Evolutionary conservation across 2,113 vertebrate genomes (phyloP).

Genomic region (Chaenocephalus aceratus): DNA sequence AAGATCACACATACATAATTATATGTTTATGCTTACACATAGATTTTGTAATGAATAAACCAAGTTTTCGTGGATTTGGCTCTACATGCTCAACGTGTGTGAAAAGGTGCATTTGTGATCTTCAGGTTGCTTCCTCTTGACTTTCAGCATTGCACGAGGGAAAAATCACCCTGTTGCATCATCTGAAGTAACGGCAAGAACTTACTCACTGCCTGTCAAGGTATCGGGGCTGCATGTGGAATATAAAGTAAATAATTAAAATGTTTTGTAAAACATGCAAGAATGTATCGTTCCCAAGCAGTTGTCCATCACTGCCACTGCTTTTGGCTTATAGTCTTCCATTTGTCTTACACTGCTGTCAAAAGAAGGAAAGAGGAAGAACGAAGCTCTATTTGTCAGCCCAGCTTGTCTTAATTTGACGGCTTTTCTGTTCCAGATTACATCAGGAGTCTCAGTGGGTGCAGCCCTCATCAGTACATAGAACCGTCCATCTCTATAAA

Average conservation of each 20-base stretch:
- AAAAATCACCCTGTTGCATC: conserved; percentile 55
- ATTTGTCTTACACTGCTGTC: conserved; percentile 39
- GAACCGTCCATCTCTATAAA: background rate
- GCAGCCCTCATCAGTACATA: conserved; percentile 15
- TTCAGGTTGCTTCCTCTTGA: conserved; percentile 27
- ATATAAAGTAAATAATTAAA: conserved; percentile 57
- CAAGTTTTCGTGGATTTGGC: background rate
- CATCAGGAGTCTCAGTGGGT: conserved; percentile 21
- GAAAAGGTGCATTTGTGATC: conserved; percentile 6
- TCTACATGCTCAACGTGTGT: background rate
- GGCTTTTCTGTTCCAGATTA: conserved; percentile 31
- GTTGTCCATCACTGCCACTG: conserved; percentile 33
- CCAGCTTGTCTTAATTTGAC: conserved; percentile 20
- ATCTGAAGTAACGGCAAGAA: conserved; percentile 47
- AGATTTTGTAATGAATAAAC: background rate
- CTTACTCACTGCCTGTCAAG: conserved; percentile 32
- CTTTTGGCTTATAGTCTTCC: conserved; percentile 17
- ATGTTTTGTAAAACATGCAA: conserved; percentile 41
- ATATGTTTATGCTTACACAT: background rate
- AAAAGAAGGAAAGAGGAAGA: conserved; percentile 39
- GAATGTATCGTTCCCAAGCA: conserved; percentile 15
- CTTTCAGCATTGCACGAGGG: conserved; percentile 28
- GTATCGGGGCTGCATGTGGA: conserved; percentile 16
- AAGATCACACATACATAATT: background rate
- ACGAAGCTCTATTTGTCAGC: conserved; percentile 34